Conservation (phyloP, 2,888 invertebrate genomes). For the Drosophila differens region DNA sequence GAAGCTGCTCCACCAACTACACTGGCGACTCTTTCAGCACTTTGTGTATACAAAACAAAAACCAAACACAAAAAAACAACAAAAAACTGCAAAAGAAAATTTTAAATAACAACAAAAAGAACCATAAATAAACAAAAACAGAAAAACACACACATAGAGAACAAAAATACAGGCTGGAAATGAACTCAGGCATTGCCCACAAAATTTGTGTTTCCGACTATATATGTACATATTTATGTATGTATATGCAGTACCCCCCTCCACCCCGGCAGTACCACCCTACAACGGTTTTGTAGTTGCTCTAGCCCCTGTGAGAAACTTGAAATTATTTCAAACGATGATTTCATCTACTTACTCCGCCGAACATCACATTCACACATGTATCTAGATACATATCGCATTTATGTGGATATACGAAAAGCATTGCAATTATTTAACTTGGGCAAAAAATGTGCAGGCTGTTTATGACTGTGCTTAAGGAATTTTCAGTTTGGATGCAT, state of each 20-base stretch:
- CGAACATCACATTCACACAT: constrained; percentile 26
- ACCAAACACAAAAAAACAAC: constrained; percentile 21
- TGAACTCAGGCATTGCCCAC: constrained; percentile 58
- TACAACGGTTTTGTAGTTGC: constrained; percentile 15
- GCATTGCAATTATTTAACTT: constrained; percentile 37
- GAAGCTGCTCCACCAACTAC: constrained; percentile 24
- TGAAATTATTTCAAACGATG: constrained; percentile 75
- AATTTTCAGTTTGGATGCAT: constrained; percentile 37
- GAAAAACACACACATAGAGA: constrained; percentile 8
- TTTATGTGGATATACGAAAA: constrained; percentile 43
- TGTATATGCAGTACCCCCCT: constrained; percentile 14
- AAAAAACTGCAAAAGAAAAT: constrained; percentile 77
- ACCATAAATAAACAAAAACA: constrained; percentile 62
- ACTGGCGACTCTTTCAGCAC: constrained; percentile 14
- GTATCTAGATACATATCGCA: constrained; percentile 33
- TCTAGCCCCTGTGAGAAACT: constrained; percentile 54
- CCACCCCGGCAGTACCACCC: constrained; percentile 6
- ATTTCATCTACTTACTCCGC: constrained; percentile 77
- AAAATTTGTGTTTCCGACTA: constrained; percentile 49
- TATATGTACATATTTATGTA: neutral
- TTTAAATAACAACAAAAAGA: constrained; percentile 57
- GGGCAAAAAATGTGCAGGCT: constrained; percentile 20
- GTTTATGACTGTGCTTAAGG: constrained; percentile 26
- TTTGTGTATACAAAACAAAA: constrained; percentile 67
- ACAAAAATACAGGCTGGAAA: constrained; percentile 50